Base-by-base conservation (phyloP, 1,140 invertebrate species). In the Notospermus geniculatus region DNA sequence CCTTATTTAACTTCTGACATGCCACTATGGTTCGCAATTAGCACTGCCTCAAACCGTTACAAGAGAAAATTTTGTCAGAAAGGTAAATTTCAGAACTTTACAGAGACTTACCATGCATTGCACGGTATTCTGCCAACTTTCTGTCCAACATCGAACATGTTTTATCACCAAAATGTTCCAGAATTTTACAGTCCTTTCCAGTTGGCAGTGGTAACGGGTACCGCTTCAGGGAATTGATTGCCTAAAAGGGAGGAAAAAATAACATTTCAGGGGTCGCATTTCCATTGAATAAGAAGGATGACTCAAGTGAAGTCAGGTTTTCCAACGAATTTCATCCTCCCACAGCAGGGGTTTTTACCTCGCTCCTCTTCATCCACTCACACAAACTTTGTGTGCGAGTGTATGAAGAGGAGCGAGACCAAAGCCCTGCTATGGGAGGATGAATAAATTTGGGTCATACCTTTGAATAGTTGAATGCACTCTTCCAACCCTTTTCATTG, bases 121-220 rank as follows among this genome's bases (percentile, higher is more conserved):
- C 7, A 23, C 81, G 79, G 71, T 87, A 73, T 66, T 85, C 67
- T 62, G 78, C 68, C 59, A 91, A 78, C 72, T 86, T 88, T 67
- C 86, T 84, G 72, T 93, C 90, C 52, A 94, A 78, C 82, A 89
- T 87, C 25, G 78, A 67, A 72, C 91, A 93, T 22, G 93, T 73
- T 69, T 87, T 88, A 43, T 82, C 80, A 91, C 79, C 78, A 84
- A 97, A 96, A 67, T 91, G 86, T 70, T 91, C 87, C 17, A 97
- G 74, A 52, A 96, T 88, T 62, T 87, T 87, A 77, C 93, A 96
- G 69, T 96, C 93, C 71, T 86, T 87, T 1, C 92, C 93, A 67
- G 83, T 84, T 62, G 87, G 81, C 19, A 97, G 74, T 0, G 85
- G 86, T 55, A 96, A 73, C 0, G 93, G 93, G 84, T 90, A 97